Conservation (phyloP, 2,113 vertebrate species). For the Hystrix cristata region DNA sequence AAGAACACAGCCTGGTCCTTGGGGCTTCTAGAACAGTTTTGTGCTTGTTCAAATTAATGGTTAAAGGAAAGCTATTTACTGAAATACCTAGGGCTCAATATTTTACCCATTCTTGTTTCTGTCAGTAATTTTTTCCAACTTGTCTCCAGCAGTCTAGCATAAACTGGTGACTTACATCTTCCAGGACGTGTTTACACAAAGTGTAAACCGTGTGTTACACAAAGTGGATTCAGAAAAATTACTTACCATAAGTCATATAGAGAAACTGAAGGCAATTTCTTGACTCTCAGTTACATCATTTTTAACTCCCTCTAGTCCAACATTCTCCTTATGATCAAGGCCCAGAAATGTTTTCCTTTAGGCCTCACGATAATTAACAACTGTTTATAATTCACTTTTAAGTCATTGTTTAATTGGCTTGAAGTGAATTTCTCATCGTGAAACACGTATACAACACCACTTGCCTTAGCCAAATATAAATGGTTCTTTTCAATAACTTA, state of each 20-base stretch:
- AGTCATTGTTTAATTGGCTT: conserved; percentile 8
- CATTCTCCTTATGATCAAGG: background rate
- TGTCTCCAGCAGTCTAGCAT: background rate
- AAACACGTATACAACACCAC: background rate
- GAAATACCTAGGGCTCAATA: background rate
- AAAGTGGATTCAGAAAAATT: background rate
- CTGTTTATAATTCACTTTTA: conserved; percentile 6
- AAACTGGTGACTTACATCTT: background rate
- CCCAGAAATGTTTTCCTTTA: background rate
- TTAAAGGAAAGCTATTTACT: background rate
- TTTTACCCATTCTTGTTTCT: conserved; percentile 19
- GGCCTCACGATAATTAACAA: background rate
- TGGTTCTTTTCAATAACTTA: background rate
- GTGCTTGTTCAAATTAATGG: background rate
- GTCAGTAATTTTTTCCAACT: background rate
- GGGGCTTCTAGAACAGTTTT: background rate
- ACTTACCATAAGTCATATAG: background rate
- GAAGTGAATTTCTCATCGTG: conserved; percentile 35
- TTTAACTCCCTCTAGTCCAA: background rate
- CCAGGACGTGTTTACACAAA: background rate
- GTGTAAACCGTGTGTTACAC: background rate
- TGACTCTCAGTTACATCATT: background rate
- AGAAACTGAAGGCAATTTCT: background rate
- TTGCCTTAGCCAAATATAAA: background rate
- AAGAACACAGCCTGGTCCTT: background rate